A percentile compares a stretch with the other conserved stretches of the same genome.
Conservation (phyloP, 2,888 invertebrate genomes). For the Pandemis corylana region DNA sequence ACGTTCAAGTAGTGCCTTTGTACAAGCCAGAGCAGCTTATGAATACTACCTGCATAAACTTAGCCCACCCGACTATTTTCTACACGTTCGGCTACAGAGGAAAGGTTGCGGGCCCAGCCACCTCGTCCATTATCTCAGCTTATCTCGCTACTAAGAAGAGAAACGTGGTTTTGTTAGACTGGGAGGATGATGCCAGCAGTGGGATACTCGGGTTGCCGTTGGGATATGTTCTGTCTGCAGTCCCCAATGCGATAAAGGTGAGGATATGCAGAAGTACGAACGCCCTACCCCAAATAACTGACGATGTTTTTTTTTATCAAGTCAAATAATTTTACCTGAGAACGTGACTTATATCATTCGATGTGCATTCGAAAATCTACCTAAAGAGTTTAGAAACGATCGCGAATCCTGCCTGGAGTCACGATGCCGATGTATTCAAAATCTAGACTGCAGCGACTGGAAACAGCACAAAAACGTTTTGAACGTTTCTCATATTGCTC, state of each 20-base stretch:
- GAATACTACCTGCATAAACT: conserved; percentile 64
- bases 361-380: no score
- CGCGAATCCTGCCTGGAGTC: no score
- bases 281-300: no score
- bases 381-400: no score
- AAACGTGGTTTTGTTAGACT: conserved; percentile 75
- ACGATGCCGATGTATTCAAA: no score
- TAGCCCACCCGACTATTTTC: conserved; percentile 63
- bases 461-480: neutral
- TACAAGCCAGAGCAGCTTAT: conserved; percentile 53
- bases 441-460: no score
- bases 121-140: conserved; percentile 67
- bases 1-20: conserved; percentile 60
- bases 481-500: neutral
- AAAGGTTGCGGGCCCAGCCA: conserved; percentile 66
- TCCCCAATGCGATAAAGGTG: conserved; percentile 75
- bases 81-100: conserved; percentile 79
- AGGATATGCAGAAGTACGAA: conserved; percentile 7
- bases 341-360: no score
- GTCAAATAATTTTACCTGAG: no score
- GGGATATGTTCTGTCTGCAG: conserved; percentile 69
- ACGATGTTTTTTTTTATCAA: no score
- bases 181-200: conserved; percentile 75
- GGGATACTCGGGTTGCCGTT: conserved; percentile 67
- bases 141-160: conserved; percentile 69